phyloP scores from a whole-genome alignment of 2,888 invertebrate species.

The Hydrotaea cyrtoneurina region DNA sequence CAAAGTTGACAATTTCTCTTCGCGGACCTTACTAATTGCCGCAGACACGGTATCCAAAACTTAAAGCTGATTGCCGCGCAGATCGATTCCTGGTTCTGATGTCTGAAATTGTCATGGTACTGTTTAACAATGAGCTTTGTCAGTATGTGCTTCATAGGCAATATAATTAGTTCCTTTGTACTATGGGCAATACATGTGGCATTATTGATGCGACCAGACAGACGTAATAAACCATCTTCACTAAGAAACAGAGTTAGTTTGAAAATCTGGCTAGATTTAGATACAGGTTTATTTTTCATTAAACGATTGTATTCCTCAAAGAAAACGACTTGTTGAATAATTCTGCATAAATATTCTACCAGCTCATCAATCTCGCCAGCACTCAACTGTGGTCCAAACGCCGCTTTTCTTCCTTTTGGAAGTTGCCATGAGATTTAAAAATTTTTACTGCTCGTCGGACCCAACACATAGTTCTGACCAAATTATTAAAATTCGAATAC shows the following conservation, averaged over 20 bases:
- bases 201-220: slow-evolving; percentile 44
- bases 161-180: slow-evolving; percentile 39
- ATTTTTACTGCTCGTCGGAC: slow-evolving; percentile 35
- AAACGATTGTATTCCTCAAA: slow-evolving; percentile 15
- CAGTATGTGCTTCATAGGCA: slow-evolving; percentile 45
- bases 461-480: slow-evolving; percentile 36
- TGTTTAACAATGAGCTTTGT: slow-evolving; percentile 49
- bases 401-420: not conserved
- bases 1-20: too few species aligned
- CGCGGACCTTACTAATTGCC: too few species aligned
- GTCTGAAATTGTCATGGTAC: slow-evolving; percentile 56
- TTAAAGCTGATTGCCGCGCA: slow-evolving; percentile 25
- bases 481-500: slow-evolving; percentile 14
- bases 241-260: slow-evolving; percentile 36
- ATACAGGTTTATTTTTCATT: not conserved
- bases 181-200: slow-evolving; percentile 13
- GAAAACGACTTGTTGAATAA: slow-evolving; percentile 18
- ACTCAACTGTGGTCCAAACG: not conserved
- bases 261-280: slow-evolving; percentile 26
- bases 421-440: slow-evolving; percentile 5
- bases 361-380: slow-evolving; percentile 14
- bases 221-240: slow-evolving; percentile 32
- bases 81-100: too few species aligned
- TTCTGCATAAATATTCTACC: slow-evolving; percentile 37
- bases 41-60: too few species aligned